phyloP scores from a whole-genome alignment of 2,113 vertebrate species.

The Aviceda subcristata region DNA sequence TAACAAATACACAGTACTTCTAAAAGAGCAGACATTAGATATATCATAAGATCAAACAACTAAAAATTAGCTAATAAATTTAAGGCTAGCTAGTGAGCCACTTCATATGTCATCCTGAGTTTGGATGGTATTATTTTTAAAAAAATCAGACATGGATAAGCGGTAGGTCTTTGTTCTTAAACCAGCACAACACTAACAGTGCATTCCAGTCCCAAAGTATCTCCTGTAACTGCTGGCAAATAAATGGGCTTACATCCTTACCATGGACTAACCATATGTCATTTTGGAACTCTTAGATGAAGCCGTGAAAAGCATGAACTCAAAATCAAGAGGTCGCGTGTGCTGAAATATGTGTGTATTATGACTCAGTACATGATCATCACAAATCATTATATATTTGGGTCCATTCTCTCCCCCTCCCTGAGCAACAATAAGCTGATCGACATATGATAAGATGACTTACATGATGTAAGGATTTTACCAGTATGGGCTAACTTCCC shows the following conservation, averaged over 20 bases:
- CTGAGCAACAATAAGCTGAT: neutral
- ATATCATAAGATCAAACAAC: neutral
- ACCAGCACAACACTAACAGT: neutral
- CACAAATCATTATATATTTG: neutral
- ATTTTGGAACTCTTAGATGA: neutral
- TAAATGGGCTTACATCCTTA: neutral
- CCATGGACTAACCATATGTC: neutral
- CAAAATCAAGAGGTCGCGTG: neutral
- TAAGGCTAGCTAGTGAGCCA: neutral
- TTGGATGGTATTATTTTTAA: neutral
- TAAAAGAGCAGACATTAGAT: neutral
- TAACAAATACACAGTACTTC: neutral
- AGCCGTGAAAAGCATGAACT: neutral
- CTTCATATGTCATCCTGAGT: neutral
- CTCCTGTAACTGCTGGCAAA: neutral
- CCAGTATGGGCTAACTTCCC: neutral
- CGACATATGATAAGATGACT: fast-evolving
- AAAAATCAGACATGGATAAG: neutral
- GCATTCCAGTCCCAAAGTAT: neutral
- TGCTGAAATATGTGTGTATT: neutral
- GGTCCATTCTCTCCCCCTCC: neutral
- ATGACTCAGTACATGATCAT: neutral
- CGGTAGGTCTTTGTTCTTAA: neutral
- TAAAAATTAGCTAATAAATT: neutral
- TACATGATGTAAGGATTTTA: neutral